Conservation (phyloP, 2,113 vertebrate species). For the Eonycteris spelaea region DNA sequence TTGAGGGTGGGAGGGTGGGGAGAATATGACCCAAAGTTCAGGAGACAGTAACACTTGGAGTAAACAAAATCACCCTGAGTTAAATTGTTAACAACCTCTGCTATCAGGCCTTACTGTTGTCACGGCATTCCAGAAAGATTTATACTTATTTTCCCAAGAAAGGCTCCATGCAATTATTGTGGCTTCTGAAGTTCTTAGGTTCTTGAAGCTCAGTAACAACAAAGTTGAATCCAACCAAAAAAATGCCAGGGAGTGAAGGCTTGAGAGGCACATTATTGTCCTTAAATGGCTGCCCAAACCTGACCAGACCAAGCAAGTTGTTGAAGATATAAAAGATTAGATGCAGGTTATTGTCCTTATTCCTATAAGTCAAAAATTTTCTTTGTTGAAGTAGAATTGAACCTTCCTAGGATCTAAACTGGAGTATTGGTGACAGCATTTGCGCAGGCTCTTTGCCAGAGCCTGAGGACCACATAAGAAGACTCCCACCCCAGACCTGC, state of each 20-base stretch:
- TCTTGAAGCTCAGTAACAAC: not conserved
- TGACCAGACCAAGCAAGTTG: not conserved
- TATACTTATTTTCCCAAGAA: not conserved
- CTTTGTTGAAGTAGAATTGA: constrained; percentile 96
- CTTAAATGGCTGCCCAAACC: not conserved
- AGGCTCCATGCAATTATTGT: not conserved
- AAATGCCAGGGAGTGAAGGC: not conserved
- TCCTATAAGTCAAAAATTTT: constrained; percentile 88
- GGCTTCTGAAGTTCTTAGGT: not conserved
- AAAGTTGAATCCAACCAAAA: not conserved
- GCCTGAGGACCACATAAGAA: constrained; percentile 89
- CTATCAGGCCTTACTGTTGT: not conserved
- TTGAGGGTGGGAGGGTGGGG: not conserved
- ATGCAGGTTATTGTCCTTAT: not conserved
- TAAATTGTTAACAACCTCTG: not conserved
- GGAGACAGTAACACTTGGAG: not conserved
- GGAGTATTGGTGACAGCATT: constrained; percentile 88
- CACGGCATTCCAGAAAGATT: not conserved
- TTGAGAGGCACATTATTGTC: not conserved
- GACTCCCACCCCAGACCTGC: constrained; percentile 89
- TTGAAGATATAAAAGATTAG: not conserved
- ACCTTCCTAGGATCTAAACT: constrained; percentile 92
- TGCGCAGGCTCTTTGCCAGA: constrained; percentile 85
- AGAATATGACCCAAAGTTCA: not conserved
- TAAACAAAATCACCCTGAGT: not conserved